Base-by-base conservation (phyloP, 1,140 invertebrate species). In the Drosophila kohkoa region DNA sequence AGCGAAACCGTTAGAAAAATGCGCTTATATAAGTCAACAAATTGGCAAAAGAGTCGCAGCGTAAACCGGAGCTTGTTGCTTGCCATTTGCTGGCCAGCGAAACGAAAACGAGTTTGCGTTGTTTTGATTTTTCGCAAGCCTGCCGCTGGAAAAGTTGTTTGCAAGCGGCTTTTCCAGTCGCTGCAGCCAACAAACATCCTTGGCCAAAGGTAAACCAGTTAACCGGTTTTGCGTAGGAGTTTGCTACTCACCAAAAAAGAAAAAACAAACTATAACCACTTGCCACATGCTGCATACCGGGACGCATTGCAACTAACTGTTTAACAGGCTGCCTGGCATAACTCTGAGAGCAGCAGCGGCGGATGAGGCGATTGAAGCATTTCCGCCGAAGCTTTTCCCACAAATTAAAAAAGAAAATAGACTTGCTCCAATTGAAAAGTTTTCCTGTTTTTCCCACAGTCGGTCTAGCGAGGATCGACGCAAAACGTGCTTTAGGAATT, bases 201-300 rank as follows among this genome's bases (percentile, higher is more conserved):
- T 87, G 82, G 82, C 68, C 83, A 87, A 87, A 87, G 82, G 83
- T 87, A 87, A 87, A 88, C 82, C 82, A 87, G 82, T 87, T 82
- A 87, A 82, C 75, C 57, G 71, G 78, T 81, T 81, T 86, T 54
- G 75, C 66, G 81, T 70, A 76, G 81, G 81, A 63, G 81, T 82
- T 76, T 82, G 75, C 75, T 71, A 66, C 67, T 55, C 30, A 25
- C 25, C 28, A 55, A 30, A n/a, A 8, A 32, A 15, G 15, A 35
- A 43, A 43, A 43, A 43, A 41, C 7, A 2, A 38, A 38, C 10
- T 38, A 3, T 3, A 38, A 10, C 77, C 66, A 46, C 41, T 65
- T 38, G 35, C 45, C 8, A 20, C 48, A 32, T 45, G 63, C 54
- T 48, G 35, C 71, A 75, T 68, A 45, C 65, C 65, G 20, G 20